phyloP scores from a whole-genome alignment of 2,113 vertebrate species.

The Cyrtonyx montezumae region DNA sequence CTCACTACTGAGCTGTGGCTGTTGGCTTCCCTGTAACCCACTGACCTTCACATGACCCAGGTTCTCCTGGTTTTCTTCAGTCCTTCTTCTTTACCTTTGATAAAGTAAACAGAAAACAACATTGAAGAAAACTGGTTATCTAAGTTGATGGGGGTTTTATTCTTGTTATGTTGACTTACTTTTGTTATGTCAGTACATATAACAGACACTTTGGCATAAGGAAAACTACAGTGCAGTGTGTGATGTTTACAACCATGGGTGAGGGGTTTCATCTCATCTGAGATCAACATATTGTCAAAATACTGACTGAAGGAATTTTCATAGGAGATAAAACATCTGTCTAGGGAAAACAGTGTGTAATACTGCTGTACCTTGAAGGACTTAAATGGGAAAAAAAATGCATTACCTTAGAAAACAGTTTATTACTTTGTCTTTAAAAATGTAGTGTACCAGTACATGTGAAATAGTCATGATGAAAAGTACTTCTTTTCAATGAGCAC shows the following conservation, averaged over 20 bases:
- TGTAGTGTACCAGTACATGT: not conserved
- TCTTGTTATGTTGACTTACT: no score
- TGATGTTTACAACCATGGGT: not conserved
- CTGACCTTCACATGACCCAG: not conserved
- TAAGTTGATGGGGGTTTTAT: not conserved
- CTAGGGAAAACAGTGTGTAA: not conserved
- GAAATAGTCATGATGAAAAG: no score
- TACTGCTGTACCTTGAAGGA: not conserved
- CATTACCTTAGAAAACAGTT: not conserved
- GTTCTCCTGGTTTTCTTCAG: not conserved
- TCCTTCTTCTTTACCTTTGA: not conserved
- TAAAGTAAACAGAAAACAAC: not conserved
- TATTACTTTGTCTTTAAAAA: not conserved
- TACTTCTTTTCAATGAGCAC: no score
- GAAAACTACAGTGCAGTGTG: not conserved
- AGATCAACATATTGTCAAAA: not conserved
- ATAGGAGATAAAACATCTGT: not conserved
- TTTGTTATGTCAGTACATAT: not conserved
- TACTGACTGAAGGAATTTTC: not conserved
- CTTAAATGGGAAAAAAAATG: not conserved
- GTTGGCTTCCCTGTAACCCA: no score
- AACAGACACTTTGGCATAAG: not conserved
- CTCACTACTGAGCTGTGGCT: not conserved
- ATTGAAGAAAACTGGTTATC: not conserved
- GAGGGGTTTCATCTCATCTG: not conserved